Conservation (phyloP, 1,140 invertebrate species). For the Neodiprion fabricii region DNA sequence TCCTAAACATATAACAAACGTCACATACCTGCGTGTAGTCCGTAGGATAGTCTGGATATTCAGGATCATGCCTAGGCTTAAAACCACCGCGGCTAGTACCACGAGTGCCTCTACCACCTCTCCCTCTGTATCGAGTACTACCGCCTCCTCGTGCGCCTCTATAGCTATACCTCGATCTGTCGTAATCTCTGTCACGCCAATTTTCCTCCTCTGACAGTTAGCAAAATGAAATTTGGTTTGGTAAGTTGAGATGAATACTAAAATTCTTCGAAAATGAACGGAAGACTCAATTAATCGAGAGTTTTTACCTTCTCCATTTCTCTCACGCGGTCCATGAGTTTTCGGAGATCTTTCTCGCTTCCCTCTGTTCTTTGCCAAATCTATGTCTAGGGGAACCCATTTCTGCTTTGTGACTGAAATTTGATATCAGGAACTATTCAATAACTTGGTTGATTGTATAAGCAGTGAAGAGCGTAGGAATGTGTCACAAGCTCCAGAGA, state of each 20-base stretch:
- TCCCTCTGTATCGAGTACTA: constrained; percentile 44
- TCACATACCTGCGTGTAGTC: constrained; percentile 60
- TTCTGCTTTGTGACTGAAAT: constrained; percentile 71
- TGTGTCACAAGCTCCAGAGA: too few species aligned
- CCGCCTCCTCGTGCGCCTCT: constrained; percentile 46
- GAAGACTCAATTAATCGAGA: not conserved
- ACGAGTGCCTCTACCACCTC: constrained; percentile 45
- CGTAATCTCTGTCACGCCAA: constrained; percentile 51
- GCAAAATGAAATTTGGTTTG: constrained; percentile 8
- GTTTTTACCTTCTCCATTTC: constrained; percentile 51
- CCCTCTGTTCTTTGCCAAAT: constrained; percentile 64
- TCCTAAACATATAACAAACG: not conserved
- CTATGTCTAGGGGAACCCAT: constrained; percentile 79
- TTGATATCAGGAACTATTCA: constrained; percentile 20
- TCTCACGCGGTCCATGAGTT: constrained; percentile 51
- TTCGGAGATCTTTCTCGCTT: constrained; percentile 57
- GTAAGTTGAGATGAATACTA: too few species aligned
- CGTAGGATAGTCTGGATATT: constrained; percentile 59
- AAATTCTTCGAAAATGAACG: not conserved
- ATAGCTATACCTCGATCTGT: constrained; percentile 47
- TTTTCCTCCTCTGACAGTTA: constrained; percentile 45
- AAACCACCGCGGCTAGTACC: constrained; percentile 41
- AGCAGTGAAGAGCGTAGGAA: not conserved
- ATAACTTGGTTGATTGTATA: not conserved
- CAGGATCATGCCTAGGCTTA: constrained; percentile 55